Percentiles rank a stretch among this genome's conserved stretches.
These are phyloP conservation scores for Dynastes grantii DNA, from an alignment of 2,888 invertebrate genomes.

Conservation along the genomic window DNA sequence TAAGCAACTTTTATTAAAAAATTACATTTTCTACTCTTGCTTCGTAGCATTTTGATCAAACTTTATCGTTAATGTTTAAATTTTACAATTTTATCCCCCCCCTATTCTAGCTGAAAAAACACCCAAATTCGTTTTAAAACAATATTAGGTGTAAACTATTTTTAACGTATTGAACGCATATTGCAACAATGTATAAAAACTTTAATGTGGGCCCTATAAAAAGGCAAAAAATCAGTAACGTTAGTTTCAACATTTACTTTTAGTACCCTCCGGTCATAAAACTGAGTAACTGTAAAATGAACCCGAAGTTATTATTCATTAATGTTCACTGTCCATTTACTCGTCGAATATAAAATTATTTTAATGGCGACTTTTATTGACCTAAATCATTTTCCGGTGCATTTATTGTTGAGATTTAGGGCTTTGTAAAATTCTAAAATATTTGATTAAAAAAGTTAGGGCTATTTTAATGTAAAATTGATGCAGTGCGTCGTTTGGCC, in stretches of 20 bases:
- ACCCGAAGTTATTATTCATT: conserved; percentile 23
- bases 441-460: conserved; percentile 15
- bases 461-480: not conserved
- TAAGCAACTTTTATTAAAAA: too few relatives aligned
- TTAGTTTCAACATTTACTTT: conserved; percentile 24
- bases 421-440: not conserved
- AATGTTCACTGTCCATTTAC: conserved; percentile 34
- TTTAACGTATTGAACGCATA: too few relatives aligned
- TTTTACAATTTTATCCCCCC: too few relatives aligned
- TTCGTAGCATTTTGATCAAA: too few relatives aligned
- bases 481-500: not conserved
- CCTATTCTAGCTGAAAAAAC: too few relatives aligned
- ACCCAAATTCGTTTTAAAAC: too few relatives aligned
- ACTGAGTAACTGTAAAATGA: conserved; percentile 24
- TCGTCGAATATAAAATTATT: conserved; percentile 10
- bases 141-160: too few relatives aligned
- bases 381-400: conserved; percentile 23
- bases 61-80: too few relatives aligned
- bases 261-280: conserved; percentile 9
- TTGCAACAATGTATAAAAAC: not conserved
- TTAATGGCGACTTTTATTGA: conserved; percentile 13
- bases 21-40: too few relatives aligned
- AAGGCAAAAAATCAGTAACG: conserved; percentile 3
- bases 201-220: not conserved
- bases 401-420: conserved; percentile 14